Base-by-base conservation (phyloP, 2,113 vertebrate genomes). In the Vidua macroura region DNA sequence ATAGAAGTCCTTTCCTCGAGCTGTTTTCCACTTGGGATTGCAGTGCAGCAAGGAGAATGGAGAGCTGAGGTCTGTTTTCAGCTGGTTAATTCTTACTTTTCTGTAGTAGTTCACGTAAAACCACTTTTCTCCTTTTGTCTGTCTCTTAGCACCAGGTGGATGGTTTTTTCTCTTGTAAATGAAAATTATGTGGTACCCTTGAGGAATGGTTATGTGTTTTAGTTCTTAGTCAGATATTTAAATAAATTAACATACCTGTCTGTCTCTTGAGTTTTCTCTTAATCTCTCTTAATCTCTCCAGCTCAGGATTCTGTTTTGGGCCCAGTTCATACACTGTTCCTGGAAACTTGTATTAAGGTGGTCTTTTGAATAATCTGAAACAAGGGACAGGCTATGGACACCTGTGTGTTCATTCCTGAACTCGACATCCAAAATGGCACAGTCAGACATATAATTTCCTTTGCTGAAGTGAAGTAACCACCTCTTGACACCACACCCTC, bases 381-480 rank as follows among this genome's bases (percentile, higher is more conserved):
- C 1, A 1, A 53, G 4, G 6, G 6, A 20, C 19, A 49, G 35
- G 21, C 17, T 25, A 8, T 17, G 31, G 48, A 24, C 0, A 1
- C 4, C 22, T 39, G 30, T 1, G 0, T 21, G 31, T 33, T 15
- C 19, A 1, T 23, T 48, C 27, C 31, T 21, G 44, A 33, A 80
- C 76, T 6, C 1, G 2, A 51, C 33, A 43, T 22, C 20, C 43
- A 16, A n/a, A 87, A 58, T 2, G 22, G 30, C 10, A 6, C 27
- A 43, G 17, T 11, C 16, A 12, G 43, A 19, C 6, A 6, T 5
- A 4, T 10, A 1, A 13, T 60, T 75, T 56, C 27, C 23, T 51
- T 41, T 30, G 59, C 59, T 62, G 12, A 67, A 25, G 8, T 35
- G 20, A 41, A 13, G 41, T 41, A 41, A 80, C 41, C 1, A 0